Percentiles rank a stretch among this genome's conserved stretches.
These are phyloP conservation scores for Entomyzon cyanotis DNA, from an alignment of 2,113 vertebrate genomes.

Conservation along the genomic window DNA sequence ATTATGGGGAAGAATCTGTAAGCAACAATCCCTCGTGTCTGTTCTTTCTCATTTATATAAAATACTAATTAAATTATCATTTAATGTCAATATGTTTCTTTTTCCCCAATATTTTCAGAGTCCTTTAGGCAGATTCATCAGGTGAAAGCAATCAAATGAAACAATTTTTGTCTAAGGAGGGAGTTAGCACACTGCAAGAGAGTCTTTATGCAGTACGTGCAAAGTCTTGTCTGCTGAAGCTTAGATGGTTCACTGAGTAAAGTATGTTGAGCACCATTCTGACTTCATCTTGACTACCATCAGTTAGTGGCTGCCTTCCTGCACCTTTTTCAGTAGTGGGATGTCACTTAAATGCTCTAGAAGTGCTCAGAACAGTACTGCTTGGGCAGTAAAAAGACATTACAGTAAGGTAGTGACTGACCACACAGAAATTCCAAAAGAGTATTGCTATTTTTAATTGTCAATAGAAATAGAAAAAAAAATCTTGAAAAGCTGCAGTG, in stretches of 20 bases:
- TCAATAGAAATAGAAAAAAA: not conserved
- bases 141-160: not conserved
- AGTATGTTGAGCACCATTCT: not conserved
- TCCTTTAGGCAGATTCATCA: not conserved
- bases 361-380: not conserved
- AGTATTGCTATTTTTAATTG: not conserved
- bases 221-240: not conserved
- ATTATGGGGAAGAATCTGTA: not conserved
- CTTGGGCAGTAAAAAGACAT: not conserved
- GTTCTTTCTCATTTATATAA: not conserved
- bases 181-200: not conserved
- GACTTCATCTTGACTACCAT: not conserved
- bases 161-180: not conserved
- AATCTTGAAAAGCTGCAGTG: accelerated
- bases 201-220: not conserved
- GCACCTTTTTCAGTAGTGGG: not conserved
- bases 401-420: not conserved
- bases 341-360: not conserved
- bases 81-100: not conserved
- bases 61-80: not conserved
- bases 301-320: not conserved
- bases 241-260: not conserved
- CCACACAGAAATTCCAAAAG: not conserved
- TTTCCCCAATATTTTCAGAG: not conserved
- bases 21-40: not conserved